phyloP scores from a whole-genome alignment of 2,888 invertebrate genomes.

The Selenia dentaria region DNA sequence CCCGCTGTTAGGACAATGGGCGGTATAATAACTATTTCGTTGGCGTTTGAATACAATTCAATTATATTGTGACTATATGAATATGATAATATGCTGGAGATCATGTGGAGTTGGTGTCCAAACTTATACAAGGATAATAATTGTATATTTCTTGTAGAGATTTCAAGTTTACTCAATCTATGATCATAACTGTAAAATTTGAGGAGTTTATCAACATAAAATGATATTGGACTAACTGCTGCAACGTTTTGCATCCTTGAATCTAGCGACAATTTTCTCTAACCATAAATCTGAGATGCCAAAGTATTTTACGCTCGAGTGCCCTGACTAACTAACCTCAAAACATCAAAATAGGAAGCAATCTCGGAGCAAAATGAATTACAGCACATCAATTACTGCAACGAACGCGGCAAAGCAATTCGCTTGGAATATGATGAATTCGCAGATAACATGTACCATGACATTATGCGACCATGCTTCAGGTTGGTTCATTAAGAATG shows the following conservation, averaged over 20 bases:
- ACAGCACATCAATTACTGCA: constrained; percentile 26
- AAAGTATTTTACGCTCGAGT: constrained; percentile 14
- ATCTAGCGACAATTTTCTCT: neutral
- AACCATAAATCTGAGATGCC: neutral
- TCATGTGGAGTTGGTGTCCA: neutral
- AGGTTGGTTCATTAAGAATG: constrained; percentile 46
- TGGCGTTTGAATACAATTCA: constrained; percentile 18
- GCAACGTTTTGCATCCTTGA: neutral
- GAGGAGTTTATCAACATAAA: no score
- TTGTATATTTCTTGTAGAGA: no score
- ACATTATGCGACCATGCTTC: constrained; percentile 25
- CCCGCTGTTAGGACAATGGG: constrained; percentile 29
- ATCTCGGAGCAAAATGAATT: constrained; percentile 23
- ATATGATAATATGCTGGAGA: neutral
- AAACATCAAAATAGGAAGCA: constrained; percentile 22
- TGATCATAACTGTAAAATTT: no score
- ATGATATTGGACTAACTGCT: no score
- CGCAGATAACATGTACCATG: constrained; percentile 27
- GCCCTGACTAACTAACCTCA: constrained; percentile 17
- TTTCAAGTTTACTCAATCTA: no score
- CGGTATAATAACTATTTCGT: constrained; percentile 22
- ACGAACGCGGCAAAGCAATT: constrained; percentile 15
- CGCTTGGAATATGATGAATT: constrained; percentile 29
- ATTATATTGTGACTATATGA: constrained; percentile 13
- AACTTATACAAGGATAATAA: neutral